A percentile compares a stretch with the other conserved stretches of the same genome.
These are phyloP conservation scores for Lordiphosa clarofinis DNA, from an alignment of 1,140 invertebrate species.

Conservation along the genomic window DNA sequence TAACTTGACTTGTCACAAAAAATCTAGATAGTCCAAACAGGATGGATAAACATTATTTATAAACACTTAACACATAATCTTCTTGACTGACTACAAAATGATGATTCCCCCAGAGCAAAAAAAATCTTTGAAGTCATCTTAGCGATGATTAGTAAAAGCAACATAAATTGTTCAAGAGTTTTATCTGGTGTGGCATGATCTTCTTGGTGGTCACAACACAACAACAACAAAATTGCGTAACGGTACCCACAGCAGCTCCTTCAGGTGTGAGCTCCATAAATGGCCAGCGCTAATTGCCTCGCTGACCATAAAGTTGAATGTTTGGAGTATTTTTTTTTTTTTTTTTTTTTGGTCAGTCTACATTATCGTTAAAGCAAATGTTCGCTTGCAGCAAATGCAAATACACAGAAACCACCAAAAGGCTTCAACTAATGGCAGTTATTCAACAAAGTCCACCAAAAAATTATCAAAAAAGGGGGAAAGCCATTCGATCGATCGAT, in stretches of 20 bases:
- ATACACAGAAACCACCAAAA: slow-evolving; percentile 28
- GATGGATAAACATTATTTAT: slow-evolving; percentile 9
- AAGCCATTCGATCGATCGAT: slow-evolving; percentile 21
- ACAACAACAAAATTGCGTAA: slow-evolving; percentile 9
- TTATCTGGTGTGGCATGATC: no score
- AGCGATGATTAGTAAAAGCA: slow-evolving; percentile 10
- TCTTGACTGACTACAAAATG: slow-evolving; percentile 5
- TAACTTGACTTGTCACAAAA: background rate
- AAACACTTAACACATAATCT: slow-evolving; percentile 16
- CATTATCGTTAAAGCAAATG: slow-evolving; percentile 37
- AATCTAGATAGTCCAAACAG: slow-evolving; percentile 7
- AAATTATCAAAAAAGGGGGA: slow-evolving; percentile 6
- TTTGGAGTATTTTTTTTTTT: slow-evolving; percentile 7
- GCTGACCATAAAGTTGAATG: slow-evolving; percentile 12
- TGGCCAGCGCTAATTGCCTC: slow-evolving; percentile 47
- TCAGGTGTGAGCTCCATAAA: slow-evolving; percentile 26
- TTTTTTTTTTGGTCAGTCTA: slow-evolving; percentile 6
- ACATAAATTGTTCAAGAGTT: slow-evolving; percentile 1
- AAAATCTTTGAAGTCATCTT: slow-evolving; percentile 9
- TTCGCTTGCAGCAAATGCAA: slow-evolving; percentile 19
- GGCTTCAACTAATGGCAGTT: slow-evolving; percentile 9
- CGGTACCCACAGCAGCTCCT: slow-evolving; percentile 17
- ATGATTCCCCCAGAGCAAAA: slow-evolving; percentile 4
- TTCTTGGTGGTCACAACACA: background rate
- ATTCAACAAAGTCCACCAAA: slow-evolving; percentile 17